Evolutionary conservation across 1,140 invertebrate genomes (phyloP).

Genomic region (Pseudobourletiella spinata): DNA sequence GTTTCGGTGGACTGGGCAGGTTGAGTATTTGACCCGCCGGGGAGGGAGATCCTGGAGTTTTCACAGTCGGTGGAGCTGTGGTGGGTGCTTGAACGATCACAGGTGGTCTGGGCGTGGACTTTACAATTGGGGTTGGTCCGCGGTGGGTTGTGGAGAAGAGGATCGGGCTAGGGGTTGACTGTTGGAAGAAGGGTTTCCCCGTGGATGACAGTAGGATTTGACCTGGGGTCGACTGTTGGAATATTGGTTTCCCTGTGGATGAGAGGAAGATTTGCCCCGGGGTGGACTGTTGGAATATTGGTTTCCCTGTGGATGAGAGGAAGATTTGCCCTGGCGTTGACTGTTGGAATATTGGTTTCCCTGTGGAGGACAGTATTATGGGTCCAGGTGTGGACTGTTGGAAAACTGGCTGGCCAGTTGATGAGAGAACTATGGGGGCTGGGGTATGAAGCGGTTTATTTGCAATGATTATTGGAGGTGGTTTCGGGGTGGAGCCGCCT

Average conservation of each 20-base stretch:
- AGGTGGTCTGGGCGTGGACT: not conserved
- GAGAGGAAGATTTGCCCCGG: constrained; percentile 10
- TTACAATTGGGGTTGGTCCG: not conserved
- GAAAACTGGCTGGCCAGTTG: not conserved
- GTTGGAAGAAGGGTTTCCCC: constrained; percentile 1
- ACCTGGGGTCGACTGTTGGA: constrained; percentile 16
- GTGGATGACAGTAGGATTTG: constrained; percentile 12
- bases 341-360: constrained; percentile 5
- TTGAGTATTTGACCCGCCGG: too few relatives aligned
- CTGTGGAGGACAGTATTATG: constrained; percentile 11
- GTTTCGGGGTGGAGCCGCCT: not conserved
- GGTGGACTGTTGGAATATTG: constrained; percentile 12
- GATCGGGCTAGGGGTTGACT: constrained; percentile 10
- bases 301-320: constrained; percentile 14
- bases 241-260: constrained; percentile 9
- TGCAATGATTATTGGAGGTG: not conserved
- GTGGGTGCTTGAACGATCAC: not conserved
- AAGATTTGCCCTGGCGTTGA: constrained; percentile 15
- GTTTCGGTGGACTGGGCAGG: not conserved
- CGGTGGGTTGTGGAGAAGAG: not conserved
- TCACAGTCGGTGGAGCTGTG: not conserved
- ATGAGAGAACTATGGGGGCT: not conserved
- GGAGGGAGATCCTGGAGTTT: not conserved
- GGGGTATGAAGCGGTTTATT: not conserved
- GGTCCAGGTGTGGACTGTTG: constrained; percentile 5